These are phyloP conservation scores for Epizoanthus ramosus DNA, from an alignment of 92 coral and sea anemone genomes.

Conservation along the genomic window DNA sequence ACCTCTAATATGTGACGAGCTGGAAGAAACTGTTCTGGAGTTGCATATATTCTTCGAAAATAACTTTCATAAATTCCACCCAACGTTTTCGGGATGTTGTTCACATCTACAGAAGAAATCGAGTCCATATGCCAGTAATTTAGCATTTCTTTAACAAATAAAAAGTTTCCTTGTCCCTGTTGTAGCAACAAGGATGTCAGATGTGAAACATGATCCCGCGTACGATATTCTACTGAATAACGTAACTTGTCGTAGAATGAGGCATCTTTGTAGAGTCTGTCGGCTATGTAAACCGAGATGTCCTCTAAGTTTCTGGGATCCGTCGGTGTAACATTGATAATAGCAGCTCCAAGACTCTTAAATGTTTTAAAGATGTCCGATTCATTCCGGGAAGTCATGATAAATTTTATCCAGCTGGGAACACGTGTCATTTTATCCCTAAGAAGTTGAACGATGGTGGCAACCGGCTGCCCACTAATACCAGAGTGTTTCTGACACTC, in stretches of 20 bases:
- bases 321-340: conserved; percentile 41
- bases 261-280: conserved; percentile 29
- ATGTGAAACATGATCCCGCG: not conserved
- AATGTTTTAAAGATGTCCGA: conserved; percentile 42
- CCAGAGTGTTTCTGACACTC: conserved; percentile 56
- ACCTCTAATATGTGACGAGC: conserved; percentile 63
- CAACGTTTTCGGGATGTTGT: conserved; percentile 63
- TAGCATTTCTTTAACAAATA: conserved; percentile 63
- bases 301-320: conserved; percentile 71
- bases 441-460: conserved; percentile 58
- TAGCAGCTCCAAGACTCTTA: not conserved
- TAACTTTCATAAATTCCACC: conserved; percentile 59
- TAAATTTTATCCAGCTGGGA: conserved; percentile 67
- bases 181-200: conserved; percentile 38
- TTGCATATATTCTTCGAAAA: conserved; percentile 58
- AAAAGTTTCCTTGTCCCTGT: conserved; percentile 75
- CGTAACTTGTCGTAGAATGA: conserved; percentile 1
- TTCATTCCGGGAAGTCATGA: conserved; percentile 72
- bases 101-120: conserved; percentile 2
- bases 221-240: not conserved
- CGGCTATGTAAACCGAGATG: conserved; percentile 49
- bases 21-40: conserved; percentile 47
- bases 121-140: conserved; percentile 27
- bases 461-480: conserved; percentile 16
- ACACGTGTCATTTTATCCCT: conserved; percentile 40